Evolutionary conservation across 35 echinoderm and acorn worm species (phyloP), one percentile per base, ranked within the genome.

Genomic region (Diadema setosum): DNA sequence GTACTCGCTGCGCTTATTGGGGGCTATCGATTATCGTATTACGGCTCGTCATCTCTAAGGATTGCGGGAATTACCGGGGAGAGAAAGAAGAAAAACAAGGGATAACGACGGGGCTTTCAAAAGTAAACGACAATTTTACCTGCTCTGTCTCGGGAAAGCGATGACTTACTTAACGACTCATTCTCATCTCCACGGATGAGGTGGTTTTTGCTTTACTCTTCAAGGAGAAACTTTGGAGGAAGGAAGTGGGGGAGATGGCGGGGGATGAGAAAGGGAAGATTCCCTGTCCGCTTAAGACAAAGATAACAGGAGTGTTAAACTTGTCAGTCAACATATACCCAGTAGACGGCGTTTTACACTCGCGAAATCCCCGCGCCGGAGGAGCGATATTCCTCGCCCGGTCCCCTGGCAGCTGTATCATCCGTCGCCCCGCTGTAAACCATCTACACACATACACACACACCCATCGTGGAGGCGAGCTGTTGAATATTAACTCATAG

Each of bases 251-350:
- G 37, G 37, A 67, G 30, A 34, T 67, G 30, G 63, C 63, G 63
- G 63, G 58, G 27, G 37, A 67, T 33, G 2, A 4, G 29, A 67
- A 34, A 67, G 63, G n/a, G 37, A 34, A 67, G 30, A 33, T 67
- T n/a, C 12, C 27, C 37, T 67, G 63, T 33, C 63, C 37, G 14
- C 30, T 16, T 67, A 67, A 67, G 63, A 67, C 63, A 67, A 67
- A 67, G 26, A 67, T 67, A 18, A n/a, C 27, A 67, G 63, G 63
- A 67, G 63, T 67, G 63, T 67, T 67, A 67, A 67, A 67, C 63
- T 67, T 67, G 63, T 67, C 63, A 67, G 63, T 67, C 63, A 67
- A 67, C 27, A 15, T 67, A 67, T 67, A 67, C 63, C 63, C 63
- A 67, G 27, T 15, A 67, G 63, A 67, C 63, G 21, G 7, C 12